These are phyloP conservation scores for Pseudopodoces humilis DNA, from an alignment of 2,113 vertebrate genomes.

Conservation along the genomic window DNA sequence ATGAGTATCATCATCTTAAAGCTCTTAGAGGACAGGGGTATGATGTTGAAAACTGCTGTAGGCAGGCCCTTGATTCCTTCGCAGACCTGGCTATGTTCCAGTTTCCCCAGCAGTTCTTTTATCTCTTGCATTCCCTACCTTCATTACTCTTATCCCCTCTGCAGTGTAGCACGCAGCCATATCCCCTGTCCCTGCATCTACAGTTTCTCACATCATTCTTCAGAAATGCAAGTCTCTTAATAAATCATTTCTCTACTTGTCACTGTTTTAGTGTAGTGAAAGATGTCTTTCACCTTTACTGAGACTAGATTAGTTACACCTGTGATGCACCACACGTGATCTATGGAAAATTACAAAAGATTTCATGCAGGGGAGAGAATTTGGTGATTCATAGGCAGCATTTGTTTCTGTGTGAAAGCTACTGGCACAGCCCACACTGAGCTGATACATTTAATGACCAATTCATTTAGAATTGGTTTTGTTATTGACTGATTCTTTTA, in stretches of 20 bases:
- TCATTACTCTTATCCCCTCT: not conserved
- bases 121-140: not conserved
- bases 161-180: not conserved
- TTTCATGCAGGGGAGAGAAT: not conserved
- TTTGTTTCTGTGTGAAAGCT: conserved; percentile 9
- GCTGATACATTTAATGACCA: not conserved
- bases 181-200: not conserved
- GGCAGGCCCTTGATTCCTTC: not conserved
- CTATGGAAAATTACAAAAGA: not conserved
- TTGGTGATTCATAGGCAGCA: conserved; percentile 19
- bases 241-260: not conserved
- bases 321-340: not conserved
- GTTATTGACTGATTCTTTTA: not conserved
- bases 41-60: not conserved
- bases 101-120: not conserved
- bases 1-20: not conserved
- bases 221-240: not conserved
- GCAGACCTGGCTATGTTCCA: not conserved
- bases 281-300: not conserved
- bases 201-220: not conserved
- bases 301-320: not conserved
- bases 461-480: not conserved
- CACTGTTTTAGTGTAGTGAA: not conserved
- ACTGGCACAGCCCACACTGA: not conserved
- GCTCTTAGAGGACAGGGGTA: not conserved